phyloP scores from a whole-genome alignment of 2,888 invertebrate genomes.

The Lithodes maja region DNA sequence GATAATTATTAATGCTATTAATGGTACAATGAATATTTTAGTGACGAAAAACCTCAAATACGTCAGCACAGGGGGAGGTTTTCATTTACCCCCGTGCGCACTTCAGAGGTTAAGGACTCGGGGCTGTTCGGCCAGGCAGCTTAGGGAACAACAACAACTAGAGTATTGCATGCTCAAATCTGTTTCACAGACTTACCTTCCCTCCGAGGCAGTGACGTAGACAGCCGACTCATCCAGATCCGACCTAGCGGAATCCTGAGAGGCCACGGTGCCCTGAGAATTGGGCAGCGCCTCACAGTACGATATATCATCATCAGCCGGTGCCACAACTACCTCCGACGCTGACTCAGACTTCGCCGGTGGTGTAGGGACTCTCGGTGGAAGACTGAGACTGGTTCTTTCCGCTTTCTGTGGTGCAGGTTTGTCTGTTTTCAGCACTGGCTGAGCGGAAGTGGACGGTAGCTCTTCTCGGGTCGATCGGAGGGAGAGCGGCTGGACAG shows the following conservation, averaged over 20 bases:
- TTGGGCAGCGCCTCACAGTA: conserved; percentile 52
- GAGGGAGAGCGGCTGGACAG: neutral
- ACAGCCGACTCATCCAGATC: conserved; percentile 55
- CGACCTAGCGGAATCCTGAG: conserved; percentile 28
- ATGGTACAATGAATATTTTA: no score
- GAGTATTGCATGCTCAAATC: no score
- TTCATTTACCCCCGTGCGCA: no score
- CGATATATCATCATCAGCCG: conserved; percentile 15
- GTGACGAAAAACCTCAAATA: no score
- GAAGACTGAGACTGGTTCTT: neutral
- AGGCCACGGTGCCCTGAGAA: conserved; percentile 16
- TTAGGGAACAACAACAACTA: no score
- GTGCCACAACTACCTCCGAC: neutral
- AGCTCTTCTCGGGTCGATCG: neutral
- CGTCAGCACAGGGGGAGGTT: no score
- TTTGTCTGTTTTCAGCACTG: neutral
- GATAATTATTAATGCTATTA: no score
- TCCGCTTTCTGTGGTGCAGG: neutral
- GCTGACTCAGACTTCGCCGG: neutral
- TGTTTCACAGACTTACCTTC: conserved; percentile 32
- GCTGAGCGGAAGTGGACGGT: neutral
- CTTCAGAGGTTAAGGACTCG: no score
- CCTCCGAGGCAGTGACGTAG: conserved; percentile 67
- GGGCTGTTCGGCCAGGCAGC: no score
- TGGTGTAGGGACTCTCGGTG: neutral